phyloP scores from a whole-genome alignment of 2,113 vertebrate genomes.

The Marmota monax region DNA sequence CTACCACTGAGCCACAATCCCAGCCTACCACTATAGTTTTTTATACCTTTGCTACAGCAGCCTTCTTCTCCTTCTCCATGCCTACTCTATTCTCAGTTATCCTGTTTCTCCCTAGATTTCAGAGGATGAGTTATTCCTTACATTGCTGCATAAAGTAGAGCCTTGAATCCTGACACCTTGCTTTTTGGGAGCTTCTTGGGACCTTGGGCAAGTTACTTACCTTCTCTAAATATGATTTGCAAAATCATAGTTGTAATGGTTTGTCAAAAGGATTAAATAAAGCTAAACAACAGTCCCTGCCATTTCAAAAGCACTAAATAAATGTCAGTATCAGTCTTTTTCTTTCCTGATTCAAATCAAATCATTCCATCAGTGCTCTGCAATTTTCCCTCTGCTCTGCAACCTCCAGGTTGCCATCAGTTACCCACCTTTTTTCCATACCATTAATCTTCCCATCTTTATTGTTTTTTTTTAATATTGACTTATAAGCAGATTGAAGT shows the following conservation, averaged over 20 bases:
- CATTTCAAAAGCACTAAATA: conserved; percentile 39
- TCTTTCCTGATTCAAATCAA: conserved; percentile 49
- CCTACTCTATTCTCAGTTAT: background rate
- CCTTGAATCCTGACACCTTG: background rate
- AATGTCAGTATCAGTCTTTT: conserved; percentile 41
- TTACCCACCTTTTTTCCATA: background rate
- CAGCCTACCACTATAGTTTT: background rate
- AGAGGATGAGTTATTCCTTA: background rate
- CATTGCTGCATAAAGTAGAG: background rate
- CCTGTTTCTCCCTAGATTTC: background rate
- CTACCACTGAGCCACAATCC: no score
- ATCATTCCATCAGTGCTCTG: background rate
- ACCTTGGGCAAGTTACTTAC: background rate
- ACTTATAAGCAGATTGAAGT: background rate
- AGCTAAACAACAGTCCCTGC: background rate
- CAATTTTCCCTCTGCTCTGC: background rate
- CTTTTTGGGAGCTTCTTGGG: background rate
- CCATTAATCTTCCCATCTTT: background rate
- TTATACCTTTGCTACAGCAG: background rate
- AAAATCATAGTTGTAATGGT: background rate
- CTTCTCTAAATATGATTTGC: background rate
- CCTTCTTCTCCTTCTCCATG: background rate
- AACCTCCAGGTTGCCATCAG: background rate
- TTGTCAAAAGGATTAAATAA: conserved; percentile 55
- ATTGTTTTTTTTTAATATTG: background rate